These are phyloP conservation scores for Spea hammondii DNA, from an alignment of 2,797 vertebrate genomes.

Conservation along the genomic window DNA sequence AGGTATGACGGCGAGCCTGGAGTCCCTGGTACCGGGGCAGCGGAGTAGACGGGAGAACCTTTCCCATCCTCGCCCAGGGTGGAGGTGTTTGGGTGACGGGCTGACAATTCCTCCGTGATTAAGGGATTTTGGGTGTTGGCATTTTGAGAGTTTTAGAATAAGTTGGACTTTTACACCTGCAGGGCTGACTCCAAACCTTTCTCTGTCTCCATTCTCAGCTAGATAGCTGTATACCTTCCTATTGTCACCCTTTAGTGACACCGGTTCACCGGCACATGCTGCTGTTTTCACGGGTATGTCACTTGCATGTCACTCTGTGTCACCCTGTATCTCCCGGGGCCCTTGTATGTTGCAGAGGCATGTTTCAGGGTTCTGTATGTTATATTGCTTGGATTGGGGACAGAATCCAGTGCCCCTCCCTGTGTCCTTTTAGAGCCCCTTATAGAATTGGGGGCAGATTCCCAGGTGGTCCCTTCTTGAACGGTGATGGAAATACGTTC, in stretches of 20 bases:
- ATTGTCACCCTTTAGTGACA: constrained; percentile 74
- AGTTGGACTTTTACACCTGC: not conserved
- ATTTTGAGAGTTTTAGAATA: not conserved
- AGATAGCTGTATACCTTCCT: constrained; percentile 60
- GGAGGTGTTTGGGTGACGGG: too few relatives aligned
- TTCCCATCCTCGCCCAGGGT: too few relatives aligned
- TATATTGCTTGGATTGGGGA: not conserved
- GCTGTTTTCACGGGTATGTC: constrained; percentile 75
- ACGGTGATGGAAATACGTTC: too few relatives aligned
- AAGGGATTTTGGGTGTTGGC: too few relatives aligned
- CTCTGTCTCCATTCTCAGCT: constrained; percentile 58
- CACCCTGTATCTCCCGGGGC: not conserved
- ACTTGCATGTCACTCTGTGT: constrained; percentile 45
- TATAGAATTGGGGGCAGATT: not conserved
- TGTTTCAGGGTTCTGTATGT: not conserved
- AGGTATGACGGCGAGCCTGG: not conserved
- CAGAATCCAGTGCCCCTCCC: too few relatives aligned
- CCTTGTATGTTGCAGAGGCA: constrained; percentile 7
- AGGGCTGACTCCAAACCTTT: constrained; percentile 45
- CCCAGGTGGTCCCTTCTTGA: not conserved
- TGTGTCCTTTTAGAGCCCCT: not conserved
- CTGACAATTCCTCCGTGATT: too few relatives aligned
- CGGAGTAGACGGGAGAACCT: not conserved
- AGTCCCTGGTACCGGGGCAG: not conserved
- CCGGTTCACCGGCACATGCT: constrained; percentile 73